Evolutionary conservation across 1,140 invertebrate species (phyloP).

Genomic region (Dinothrombium tinctorium): DNA sequence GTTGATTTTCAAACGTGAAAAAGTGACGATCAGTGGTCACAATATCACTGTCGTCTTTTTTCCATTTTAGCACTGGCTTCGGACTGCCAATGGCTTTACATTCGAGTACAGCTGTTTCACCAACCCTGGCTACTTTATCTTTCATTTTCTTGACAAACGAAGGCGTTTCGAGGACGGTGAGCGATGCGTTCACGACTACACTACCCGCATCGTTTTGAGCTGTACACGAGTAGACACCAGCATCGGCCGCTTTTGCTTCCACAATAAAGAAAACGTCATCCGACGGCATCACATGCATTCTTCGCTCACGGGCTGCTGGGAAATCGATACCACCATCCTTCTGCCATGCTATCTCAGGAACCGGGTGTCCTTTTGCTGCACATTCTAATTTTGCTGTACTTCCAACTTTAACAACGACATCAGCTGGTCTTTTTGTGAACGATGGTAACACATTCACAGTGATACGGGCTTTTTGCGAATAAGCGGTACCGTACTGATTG

Average conservation of each 20-base stretch:
- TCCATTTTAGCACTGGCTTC: conserved; percentile 60
- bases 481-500: conserved; percentile 66
- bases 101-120: conserved; percentile 55
- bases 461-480: conserved; percentile 60
- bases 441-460: conserved; percentile 60
- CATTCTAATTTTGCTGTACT: conserved; percentile 69
- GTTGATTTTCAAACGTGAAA: conserved; percentile 56
- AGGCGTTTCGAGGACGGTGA: conserved; percentile 64
- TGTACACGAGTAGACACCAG: conserved; percentile 77
- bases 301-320: conserved; percentile 68
- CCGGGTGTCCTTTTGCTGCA: conserved; percentile 62
- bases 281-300: conserved; percentile 70
- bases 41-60: conserved; percentile 56
- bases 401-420: conserved; percentile 58
- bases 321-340: conserved; percentile 88
- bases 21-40: conserved; percentile 45
- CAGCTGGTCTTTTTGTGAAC: conserved; percentile 57
- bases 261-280: conserved; percentile 81
- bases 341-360: conserved; percentile 67
- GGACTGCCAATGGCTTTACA: conserved; percentile 57
- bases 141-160: conserved; percentile 60
- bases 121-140: conserved; percentile 48
- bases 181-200: conserved; percentile 57
- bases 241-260: conserved; percentile 59
- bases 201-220: conserved; percentile 70